A percentile compares a stretch with the other conserved stretches of the same genome.
phyloP scores from a whole-genome alignment of 2,113 vertebrate species.

The Phyllostomus discolor region DNA sequence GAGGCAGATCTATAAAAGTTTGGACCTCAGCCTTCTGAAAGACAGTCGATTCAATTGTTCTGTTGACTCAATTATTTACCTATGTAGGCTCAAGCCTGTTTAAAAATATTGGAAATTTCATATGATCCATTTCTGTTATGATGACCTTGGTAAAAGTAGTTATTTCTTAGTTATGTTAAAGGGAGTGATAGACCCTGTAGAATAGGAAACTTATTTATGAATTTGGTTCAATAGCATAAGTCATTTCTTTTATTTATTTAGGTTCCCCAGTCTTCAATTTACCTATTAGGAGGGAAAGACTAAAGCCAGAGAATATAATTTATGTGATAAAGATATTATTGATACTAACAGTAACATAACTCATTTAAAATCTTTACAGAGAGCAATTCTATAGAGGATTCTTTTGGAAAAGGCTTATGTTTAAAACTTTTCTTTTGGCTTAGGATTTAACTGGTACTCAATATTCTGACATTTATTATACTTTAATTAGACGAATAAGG shows the following conservation, averaged over 20 bases:
- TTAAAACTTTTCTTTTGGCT: constrained; percentile 32
- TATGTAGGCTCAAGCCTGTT: not conserved
- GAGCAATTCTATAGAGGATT: not conserved
- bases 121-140: not conserved
- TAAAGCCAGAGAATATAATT: not conserved
- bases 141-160: not conserved
- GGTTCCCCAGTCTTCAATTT: not conserved
- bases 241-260: constrained; percentile 16
- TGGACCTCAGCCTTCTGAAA: not conserved
- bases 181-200: not conserved
- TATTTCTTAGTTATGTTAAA: constrained; percentile 11
- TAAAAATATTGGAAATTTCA: not conserved
- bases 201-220: not conserved
- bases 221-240: constrained; percentile 11
- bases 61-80: not conserved
- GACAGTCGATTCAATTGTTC: not conserved
- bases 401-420: constrained; percentile 1
- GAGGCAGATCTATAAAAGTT: not conserved
- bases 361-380: not conserved
- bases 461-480: constrained; percentile 32
- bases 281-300: not conserved
- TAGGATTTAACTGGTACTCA: constrained; percentile 20
- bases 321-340: not conserved
- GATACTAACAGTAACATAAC: not conserved
- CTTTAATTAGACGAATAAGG: constrained; percentile 1